A percentile compares a stretch with the other conserved stretches of the same genome.
phyloP scores from a whole-genome alignment of 2,888 invertebrate species.

The Leistus spinibarbis region DNA sequence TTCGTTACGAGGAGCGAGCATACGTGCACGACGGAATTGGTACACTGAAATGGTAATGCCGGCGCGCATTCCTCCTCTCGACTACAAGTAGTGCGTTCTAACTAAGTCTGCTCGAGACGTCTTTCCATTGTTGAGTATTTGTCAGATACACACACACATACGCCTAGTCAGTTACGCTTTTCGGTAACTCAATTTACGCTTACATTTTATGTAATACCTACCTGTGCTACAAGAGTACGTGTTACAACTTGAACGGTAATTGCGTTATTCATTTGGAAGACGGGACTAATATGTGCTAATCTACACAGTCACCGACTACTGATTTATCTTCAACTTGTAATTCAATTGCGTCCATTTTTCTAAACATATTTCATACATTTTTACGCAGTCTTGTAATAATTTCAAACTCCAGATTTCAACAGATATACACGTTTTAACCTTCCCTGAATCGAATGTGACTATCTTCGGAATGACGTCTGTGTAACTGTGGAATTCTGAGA shows the following conservation, averaged over 20 bases:
- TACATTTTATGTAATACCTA: background rate
- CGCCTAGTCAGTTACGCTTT: background rate
- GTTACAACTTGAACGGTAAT: background rate
- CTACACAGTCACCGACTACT: too few species aligned
- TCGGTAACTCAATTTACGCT: background rate
- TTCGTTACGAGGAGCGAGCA: conserved; percentile 24
- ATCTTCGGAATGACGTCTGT: too few species aligned
- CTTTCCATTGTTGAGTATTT: background rate
- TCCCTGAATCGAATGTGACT: too few species aligned
- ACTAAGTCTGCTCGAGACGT: background rate
- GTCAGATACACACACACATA: too few species aligned
- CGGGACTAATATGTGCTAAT: too few species aligned
- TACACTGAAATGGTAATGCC: background rate
- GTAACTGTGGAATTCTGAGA: too few species aligned
- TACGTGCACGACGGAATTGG: conserved; percentile 11
- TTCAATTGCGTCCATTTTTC: too few species aligned
- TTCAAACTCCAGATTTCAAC: too few species aligned
- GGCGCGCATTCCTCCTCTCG: background rate
- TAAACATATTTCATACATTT: too few species aligned
- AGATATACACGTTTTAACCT: too few species aligned
- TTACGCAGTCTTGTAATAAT: too few species aligned
- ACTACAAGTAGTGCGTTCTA: background rate
- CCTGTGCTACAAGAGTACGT: background rate
- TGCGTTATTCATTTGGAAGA: background rate
- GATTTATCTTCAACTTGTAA: too few species aligned